Conservation (phyloP, 1,140 invertebrate species). For the Drosophila hydei region DNA sequence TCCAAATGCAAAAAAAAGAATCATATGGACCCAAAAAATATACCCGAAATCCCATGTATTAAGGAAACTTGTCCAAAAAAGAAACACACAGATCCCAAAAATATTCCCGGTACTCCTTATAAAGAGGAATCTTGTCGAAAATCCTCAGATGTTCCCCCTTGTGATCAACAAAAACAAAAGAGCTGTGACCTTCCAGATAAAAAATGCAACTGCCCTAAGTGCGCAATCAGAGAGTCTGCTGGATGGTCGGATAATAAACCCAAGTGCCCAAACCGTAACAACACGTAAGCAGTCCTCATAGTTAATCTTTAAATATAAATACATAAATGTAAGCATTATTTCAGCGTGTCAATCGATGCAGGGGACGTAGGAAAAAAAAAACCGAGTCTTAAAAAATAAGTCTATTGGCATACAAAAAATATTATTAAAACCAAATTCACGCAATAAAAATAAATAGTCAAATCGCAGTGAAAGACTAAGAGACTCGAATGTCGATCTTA, state of each 20-base stretch:
- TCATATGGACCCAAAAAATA: slow-evolving; percentile 10
- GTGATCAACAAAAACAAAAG: background rate
- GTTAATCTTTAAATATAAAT: no score
- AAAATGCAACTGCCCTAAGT: slow-evolving; percentile 42
- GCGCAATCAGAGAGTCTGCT: slow-evolving; percentile 32
- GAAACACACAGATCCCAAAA: slow-evolving; percentile 5
- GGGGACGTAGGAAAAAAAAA: background rate
- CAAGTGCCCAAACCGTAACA: slow-evolving; percentile 20
- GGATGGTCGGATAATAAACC: slow-evolving; percentile 50
- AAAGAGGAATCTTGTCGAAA: background rate
- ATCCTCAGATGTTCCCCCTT: background rate
- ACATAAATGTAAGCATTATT: background rate
- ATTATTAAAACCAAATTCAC: no score
- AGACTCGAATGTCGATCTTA: background rate
- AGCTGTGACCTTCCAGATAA: background rate
- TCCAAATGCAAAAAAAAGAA: background rate
- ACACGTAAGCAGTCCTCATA: background rate
- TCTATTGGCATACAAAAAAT: background rate
- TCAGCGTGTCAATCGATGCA: background rate
- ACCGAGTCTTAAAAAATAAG: background rate
- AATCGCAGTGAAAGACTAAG: background rate
- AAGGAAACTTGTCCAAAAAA: background rate
- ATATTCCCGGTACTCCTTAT: slow-evolving; percentile 9
- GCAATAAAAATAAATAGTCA: no score
- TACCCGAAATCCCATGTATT: background rate